A percentile compares a stretch with the other conserved stretches of the same genome.
phyloP scores from a whole-genome alignment of 2,888 invertebrate species.

The Drosophila trichaetosa region DNA sequence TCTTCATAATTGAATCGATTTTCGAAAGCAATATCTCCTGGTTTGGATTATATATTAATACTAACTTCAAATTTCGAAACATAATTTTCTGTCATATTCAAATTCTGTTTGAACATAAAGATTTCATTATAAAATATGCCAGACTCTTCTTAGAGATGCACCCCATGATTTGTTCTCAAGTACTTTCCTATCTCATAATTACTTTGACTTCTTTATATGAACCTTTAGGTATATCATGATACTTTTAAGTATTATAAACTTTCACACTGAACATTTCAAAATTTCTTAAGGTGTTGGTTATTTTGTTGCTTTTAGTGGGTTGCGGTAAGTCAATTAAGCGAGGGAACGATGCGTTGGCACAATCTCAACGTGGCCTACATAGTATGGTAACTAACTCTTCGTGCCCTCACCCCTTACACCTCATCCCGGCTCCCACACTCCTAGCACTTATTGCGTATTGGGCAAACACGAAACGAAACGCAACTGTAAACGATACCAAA shows the following conservation, averaged over 20 bases:
- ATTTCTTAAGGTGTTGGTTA: conserved; percentile 22
- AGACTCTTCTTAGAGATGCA: background rate
- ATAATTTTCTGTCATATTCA: background rate
- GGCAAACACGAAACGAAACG: conserved; percentile 27
- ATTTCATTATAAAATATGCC: background rate
- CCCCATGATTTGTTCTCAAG: background rate
- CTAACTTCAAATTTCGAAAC: background rate
- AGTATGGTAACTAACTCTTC: conserved; percentile 11
- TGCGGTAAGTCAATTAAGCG: conserved; percentile 57
- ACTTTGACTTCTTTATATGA: background rate
- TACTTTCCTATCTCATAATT: background rate
- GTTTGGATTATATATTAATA: background rate
- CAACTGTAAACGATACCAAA: conserved; percentile 81
- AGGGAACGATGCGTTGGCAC: conserved; percentile 55
- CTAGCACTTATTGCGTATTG: conserved; percentile 7
- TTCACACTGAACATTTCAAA: conserved; percentile 15
- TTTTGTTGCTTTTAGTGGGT: background rate
- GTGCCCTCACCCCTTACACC: background rate
- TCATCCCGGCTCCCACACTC: background rate
- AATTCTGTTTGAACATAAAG: background rate
- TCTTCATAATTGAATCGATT: background rate
- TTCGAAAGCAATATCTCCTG: background rate
- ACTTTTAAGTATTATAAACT: conserved; percentile 11
- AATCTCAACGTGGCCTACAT: conserved; percentile 55
- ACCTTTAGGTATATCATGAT: background rate